Evolutionary conservation across 2,797 vertebrate species (phyloP).

Genomic region (Fistularia commersonii): DNA sequence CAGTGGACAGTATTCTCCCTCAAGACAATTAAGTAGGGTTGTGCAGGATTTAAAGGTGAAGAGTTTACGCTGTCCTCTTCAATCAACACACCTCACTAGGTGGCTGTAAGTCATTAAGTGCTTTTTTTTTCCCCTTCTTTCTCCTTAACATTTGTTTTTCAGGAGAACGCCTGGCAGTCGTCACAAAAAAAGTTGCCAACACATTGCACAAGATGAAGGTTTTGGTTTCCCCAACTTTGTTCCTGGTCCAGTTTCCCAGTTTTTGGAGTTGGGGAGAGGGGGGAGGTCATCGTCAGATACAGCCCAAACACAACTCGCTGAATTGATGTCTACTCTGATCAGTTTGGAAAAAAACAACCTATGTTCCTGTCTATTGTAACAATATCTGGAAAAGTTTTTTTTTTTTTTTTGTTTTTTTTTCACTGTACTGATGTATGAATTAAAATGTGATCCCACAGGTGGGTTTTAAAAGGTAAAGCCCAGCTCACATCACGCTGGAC

Average conservation of each 20-base stretch:
- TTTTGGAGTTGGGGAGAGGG: no score
- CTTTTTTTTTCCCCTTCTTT: neutral
- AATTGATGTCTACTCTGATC: no score
- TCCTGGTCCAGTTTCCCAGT: no score
- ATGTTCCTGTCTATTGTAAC: slow-evolving; percentile 1
- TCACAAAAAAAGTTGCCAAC: no score
- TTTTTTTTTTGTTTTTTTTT: slow-evolving; percentile 1
- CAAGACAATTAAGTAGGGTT: slow-evolving; percentile 41
- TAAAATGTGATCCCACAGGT: slow-evolving; percentile 39
- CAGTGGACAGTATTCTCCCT: slow-evolving; percentile 24
- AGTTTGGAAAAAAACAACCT: no score
- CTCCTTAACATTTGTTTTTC: neutral
- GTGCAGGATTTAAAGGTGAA: slow-evolving; percentile 46
- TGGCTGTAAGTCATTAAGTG: slow-evolving; percentile 14
- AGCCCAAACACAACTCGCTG: no score
- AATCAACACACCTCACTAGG: slow-evolving; percentile 5
- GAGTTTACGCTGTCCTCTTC: slow-evolving; percentile 18
- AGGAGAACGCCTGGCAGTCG: no score
- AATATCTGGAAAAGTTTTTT: slow-evolving; percentile 7
- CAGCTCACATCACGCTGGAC: slow-evolving; percentile 2
- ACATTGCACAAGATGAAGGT: no score
- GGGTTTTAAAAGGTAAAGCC: neutral
- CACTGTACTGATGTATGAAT: slow-evolving; percentile 10
- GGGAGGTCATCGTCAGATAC: no score
- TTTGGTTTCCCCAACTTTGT: no score